Conservation (phyloP, 2,113 vertebrate genomes). For the Xiphophorus hellerii region DNA sequence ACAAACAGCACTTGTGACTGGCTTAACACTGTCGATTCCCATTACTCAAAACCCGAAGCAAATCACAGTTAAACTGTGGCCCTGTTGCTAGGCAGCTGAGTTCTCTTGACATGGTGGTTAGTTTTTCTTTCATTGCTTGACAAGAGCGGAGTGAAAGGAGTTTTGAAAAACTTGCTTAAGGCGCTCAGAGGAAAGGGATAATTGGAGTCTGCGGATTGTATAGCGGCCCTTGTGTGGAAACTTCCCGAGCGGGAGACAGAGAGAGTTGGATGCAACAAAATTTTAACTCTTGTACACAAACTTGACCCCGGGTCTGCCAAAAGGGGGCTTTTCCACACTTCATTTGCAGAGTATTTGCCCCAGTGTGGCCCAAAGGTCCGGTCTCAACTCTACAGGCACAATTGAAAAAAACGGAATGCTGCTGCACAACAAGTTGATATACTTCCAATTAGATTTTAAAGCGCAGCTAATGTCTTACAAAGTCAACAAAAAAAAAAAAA, state of each 20-base stretch:
- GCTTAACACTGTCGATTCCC: constrained; percentile 98
- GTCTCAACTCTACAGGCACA: constrained; percentile 83
- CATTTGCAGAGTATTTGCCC: constrained; percentile 85
- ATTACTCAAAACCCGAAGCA: constrained; percentile 97
- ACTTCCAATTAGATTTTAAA: constrained; percentile 13
- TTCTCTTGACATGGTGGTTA: constrained; percentile 99
- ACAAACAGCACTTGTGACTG: constrained; percentile 98
- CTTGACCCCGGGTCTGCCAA: constrained; percentile 93
- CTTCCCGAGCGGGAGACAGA: constrained; percentile 88
- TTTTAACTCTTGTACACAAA: constrained; percentile 99
- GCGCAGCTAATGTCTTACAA: not conserved
- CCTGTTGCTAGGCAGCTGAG: constrained; percentile 98
- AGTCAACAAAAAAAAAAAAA: not conserved
- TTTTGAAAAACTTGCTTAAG: constrained; percentile 99
- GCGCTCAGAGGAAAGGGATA: constrained; percentile 97
- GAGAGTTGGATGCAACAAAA: constrained; percentile 89
- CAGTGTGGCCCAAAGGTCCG: constrained; percentile 63
- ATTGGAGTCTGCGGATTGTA: constrained; percentile 95
- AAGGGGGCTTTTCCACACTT: constrained; percentile 85
- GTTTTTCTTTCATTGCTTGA: constrained; percentile 99
- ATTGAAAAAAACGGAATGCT: constrained; percentile 71
- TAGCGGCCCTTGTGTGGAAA: constrained; percentile 93
- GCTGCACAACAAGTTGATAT: constrained; percentile 36
- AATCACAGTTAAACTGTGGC: constrained; percentile 99
- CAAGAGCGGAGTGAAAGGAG: constrained; percentile 99